These are phyloP conservation scores for Saccostrea echinata DNA, from an alignment of 1,140 invertebrate species.

Conservation along the genomic window DNA sequence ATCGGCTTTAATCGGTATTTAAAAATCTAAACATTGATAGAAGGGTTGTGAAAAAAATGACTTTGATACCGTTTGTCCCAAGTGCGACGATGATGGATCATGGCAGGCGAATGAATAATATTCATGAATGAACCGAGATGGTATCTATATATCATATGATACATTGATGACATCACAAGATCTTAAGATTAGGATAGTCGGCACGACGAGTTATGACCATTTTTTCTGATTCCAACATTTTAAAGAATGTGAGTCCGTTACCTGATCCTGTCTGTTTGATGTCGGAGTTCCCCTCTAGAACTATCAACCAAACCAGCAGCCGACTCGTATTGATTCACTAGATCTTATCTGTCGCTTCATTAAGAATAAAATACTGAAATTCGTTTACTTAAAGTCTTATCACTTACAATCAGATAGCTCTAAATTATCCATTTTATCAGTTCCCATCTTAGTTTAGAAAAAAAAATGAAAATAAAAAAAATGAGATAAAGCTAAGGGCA, in stretches of 20 bases:
- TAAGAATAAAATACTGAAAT: conserved; percentile 39
- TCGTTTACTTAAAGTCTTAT: conserved; percentile 39
- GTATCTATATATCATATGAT: conserved; percentile 29
- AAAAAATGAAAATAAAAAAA: conserved; percentile 40
- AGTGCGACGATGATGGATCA: not conserved
- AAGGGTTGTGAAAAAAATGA: not conserved
- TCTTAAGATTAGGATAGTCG: not conserved
- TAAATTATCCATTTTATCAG: conserved; percentile 42
- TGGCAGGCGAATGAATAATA: conserved; percentile 31
- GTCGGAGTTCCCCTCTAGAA: conserved; percentile 8
- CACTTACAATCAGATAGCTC: conserved; percentile 38
- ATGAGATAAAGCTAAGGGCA: conserved; percentile 26
- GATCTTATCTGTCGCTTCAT: conserved; percentile 40
- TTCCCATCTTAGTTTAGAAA: conserved; percentile 37
- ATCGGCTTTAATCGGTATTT: conserved; percentile 38
- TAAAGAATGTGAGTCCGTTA: conserved; percentile 25
- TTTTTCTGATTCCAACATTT: conserved; percentile 38
- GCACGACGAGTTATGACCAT: conserved; percentile 7
- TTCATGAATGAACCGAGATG: conserved; percentile 31
- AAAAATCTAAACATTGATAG: conserved; percentile 41
- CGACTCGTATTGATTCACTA: conserved; percentile 28
- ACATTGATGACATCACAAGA: conserved; percentile 27
- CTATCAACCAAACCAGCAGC: not conserved
- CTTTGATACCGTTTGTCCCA: conserved; percentile 13
- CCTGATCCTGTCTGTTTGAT: conserved; percentile 30